Evolutionary conservation across 2,888 invertebrate species (phyloP).

Genomic region (Carterocephalus palaemon): DNA sequence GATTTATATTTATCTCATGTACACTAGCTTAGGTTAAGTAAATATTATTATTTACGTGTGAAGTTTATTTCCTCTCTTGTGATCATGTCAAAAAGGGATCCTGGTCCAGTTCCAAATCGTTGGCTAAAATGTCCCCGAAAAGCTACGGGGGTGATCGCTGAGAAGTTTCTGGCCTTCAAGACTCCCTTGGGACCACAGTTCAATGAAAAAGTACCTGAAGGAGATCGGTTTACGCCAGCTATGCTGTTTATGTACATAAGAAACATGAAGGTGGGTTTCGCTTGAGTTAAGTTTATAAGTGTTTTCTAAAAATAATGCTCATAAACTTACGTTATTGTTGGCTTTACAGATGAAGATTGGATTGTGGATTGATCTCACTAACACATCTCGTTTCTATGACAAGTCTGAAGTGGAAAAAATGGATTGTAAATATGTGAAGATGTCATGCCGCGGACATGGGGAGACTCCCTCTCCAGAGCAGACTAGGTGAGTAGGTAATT

Average conservation of each 20-base stretch:
- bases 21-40: slow-evolving; percentile 4
- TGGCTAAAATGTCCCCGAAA: slow-evolving; percentile 95
- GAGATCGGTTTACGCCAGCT: slow-evolving; percentile 89
- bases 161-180: slow-evolving; percentile 95
- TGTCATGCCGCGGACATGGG: slow-evolving; percentile 94
- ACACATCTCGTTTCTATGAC: slow-evolving; percentile 95
- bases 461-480: slow-evolving; percentile 94
- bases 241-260: slow-evolving; percentile 92
- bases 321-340: slow-evolving; percentile 3
- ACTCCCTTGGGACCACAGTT: slow-evolving; percentile 92
- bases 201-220: slow-evolving; percentile 90
- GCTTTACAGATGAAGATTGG: slow-evolving; percentile 88
- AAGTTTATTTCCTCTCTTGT: slow-evolving; percentile 10
- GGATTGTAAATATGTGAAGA: slow-evolving; percentile 91
- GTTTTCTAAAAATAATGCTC: slow-evolving; percentile 2
- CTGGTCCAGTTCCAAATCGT: slow-evolving; percentile 87
- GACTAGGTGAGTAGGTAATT: slow-evolving; percentile 76
- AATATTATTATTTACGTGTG: slow-evolving; percentile 14
- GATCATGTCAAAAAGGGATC: slow-evolving; percentile 60
- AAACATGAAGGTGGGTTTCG: slow-evolving; percentile 82
- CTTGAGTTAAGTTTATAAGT: not conserved
- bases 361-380: slow-evolving; percentile 97
- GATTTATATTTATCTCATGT: slow-evolving; percentile 3
- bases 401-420: slow-evolving; percentile 86
- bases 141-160: slow-evolving; percentile 83